These are phyloP conservation scores for Panthera leo DNA, from an alignment of 2,113 vertebrate species.

Conservation along the genomic window DNA sequence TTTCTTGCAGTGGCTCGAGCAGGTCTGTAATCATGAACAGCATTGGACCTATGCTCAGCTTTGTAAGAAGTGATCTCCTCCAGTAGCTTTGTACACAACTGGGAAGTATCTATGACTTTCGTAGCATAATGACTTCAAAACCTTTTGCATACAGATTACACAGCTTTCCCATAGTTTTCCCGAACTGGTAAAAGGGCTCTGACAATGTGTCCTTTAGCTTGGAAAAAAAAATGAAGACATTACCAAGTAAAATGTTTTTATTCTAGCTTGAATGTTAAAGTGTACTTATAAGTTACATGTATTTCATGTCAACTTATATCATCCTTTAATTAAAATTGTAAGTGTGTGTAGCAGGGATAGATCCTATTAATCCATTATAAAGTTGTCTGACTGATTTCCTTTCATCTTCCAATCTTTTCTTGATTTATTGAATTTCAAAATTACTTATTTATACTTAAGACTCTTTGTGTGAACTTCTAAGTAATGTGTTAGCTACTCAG, in stretches of 20 bases:
- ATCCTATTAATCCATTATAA: background rate
- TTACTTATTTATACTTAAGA: background rate
- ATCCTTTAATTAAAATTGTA: background rate
- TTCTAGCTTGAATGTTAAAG: background rate
- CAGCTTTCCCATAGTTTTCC: background rate
- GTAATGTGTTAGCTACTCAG: background rate
- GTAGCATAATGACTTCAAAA: background rate
- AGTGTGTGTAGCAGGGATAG: accelerated
- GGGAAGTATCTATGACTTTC: background rate
- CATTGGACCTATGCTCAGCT: background rate
- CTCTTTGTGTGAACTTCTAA: background rate
- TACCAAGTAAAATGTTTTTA: background rate
- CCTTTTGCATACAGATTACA: background rate
- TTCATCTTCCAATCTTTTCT: background rate
- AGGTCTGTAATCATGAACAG: background rate
- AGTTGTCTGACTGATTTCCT: background rate
- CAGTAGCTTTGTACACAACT: background rate
- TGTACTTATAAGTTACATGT: background rate
- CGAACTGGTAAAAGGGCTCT: background rate
- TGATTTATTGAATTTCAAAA: background rate
- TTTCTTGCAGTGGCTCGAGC: background rate
- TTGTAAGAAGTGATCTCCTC: background rate
- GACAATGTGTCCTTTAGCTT: background rate
- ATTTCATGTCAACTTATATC: background rate
- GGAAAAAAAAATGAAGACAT: background rate